These are phyloP conservation scores for Perodicticus potto DNA, from an alignment of 2,797 vertebrate species.

Conservation along the genomic window DNA sequence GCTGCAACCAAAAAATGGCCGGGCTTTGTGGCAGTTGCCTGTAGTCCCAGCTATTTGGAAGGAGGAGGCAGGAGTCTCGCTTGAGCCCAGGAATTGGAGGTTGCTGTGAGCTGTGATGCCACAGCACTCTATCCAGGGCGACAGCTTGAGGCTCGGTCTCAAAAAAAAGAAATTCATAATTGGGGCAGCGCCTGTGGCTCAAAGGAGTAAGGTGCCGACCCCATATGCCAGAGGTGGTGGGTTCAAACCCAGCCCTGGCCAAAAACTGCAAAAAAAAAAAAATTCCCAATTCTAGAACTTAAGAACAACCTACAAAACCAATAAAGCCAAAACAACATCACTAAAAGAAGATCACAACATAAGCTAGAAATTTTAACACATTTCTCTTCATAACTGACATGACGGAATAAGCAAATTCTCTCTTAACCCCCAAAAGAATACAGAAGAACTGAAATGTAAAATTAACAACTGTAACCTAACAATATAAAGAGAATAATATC, in stretches of 20 bases:
- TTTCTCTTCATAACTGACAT: not conserved
- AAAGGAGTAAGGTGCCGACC: too few relatives aligned
- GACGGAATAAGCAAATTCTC: not conserved
- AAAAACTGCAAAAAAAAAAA: not conserved
- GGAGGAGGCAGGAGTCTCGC: too few relatives aligned
- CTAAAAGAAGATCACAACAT: not conserved
- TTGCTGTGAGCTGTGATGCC: too few relatives aligned
- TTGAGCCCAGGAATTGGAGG: too few relatives aligned
- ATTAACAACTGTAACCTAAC: not conserved
- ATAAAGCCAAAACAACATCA: not conserved
- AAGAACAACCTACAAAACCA: not conserved
- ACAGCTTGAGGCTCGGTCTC: too few relatives aligned
- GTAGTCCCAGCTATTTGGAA: too few relatives aligned
- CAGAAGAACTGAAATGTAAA: not conserved
- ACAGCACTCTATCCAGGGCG: too few relatives aligned
- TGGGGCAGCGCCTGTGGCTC: too few relatives aligned
- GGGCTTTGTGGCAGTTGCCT: too few relatives aligned
- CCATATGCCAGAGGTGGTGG: too few relatives aligned
- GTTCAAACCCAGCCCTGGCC: too few relatives aligned
- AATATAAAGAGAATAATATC: not conserved
- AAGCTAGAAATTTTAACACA: not conserved
- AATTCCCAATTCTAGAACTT: slow-evolving; percentile 14
- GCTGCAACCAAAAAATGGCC: too few relatives aligned
- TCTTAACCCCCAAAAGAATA: not conserved
- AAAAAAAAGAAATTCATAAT: not conserved